Conservation (phyloP, 2,113 vertebrate genomes). For the Takifugu bimaculatus region DNA sequence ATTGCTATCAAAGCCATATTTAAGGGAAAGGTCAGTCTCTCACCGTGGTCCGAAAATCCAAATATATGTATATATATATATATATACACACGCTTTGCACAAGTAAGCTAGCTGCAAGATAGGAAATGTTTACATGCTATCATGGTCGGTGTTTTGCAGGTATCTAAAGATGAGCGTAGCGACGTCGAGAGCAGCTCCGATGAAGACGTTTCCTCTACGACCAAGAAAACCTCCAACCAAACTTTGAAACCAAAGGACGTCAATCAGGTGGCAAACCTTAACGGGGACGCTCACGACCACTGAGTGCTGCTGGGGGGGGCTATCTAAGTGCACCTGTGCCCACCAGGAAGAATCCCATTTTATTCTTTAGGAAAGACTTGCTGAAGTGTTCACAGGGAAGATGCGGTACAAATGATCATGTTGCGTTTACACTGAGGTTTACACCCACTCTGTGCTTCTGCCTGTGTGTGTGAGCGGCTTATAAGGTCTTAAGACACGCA, state of each 20-base stretch:
- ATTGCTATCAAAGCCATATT: constrained; percentile 87
- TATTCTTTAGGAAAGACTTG: not conserved
- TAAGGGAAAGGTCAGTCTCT: constrained; percentile 84
- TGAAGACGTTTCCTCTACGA: constrained; percentile 76
- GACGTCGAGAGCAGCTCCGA: constrained; percentile 92
- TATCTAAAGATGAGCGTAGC: constrained; percentile 85
- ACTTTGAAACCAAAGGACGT: constrained; percentile 52
- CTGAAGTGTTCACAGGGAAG: constrained; percentile 6
- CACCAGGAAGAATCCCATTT: constrained; percentile 1
- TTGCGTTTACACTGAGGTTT: constrained; percentile 59
- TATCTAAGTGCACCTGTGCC: constrained; percentile 13
- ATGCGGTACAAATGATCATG: constrained; percentile 15
- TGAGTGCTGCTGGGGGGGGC: constrained; percentile 52
- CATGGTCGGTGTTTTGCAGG: constrained; percentile 62
- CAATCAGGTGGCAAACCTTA: constrained; percentile 76
- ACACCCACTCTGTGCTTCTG: constrained; percentile 43
- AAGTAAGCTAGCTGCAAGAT: no score
- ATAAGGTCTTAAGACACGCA: not conserved
- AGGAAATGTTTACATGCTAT: not conserved
- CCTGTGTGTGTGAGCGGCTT: constrained; percentile 4
- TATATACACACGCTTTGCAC: no score
- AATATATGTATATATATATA: no score
- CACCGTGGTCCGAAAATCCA: not conserved
- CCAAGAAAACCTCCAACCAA: constrained; percentile 51
- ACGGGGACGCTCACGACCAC: constrained; percentile 76